phyloP scores from a whole-genome alignment of 2,888 invertebrate species.

The Tuta absoluta region DNA sequence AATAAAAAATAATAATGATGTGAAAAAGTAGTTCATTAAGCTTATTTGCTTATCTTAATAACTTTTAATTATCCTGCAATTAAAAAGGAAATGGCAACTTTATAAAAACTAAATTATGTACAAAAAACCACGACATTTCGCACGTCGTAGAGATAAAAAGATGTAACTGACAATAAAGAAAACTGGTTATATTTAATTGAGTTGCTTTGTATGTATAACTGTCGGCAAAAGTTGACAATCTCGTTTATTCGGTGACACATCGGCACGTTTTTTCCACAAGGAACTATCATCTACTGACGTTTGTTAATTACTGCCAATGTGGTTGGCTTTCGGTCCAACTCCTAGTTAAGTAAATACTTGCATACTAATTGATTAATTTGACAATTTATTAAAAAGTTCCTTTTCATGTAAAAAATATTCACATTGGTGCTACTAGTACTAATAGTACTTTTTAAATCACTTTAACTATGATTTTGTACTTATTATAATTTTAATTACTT shows the following conservation, averaged over 20 bases:
- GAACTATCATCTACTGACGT: not conserved
- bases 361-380: constrained; percentile 11
- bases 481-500: constrained; percentile 35
- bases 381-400: constrained; percentile 28
- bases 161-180: constrained; percentile 11
- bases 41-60: not conserved
- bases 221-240: constrained; percentile 7
- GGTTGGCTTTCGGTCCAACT: not conserved
- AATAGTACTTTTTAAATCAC: constrained; percentile 19
- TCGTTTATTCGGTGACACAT: constrained; percentile 14
- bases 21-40: constrained; percentile 1
- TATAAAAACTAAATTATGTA: constrained; percentile 3
- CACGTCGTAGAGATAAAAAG: constrained; percentile 18
- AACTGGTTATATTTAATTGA: constrained; percentile 24
- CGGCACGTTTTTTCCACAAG: not conserved
- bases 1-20: not conserved
- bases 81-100: not conserved
- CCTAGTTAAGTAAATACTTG: not conserved
- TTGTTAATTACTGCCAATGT: not conserved
- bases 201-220: constrained; percentile 23
- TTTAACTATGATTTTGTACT: constrained; percentile 45
- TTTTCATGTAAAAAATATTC: constrained; percentile 47
- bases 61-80: constrained; percentile 4
- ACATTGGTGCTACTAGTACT: constrained; percentile 71
- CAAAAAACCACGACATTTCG: constrained; percentile 12